phyloP scores from a whole-genome alignment of 1,140 invertebrate genomes.

The Zaprionus kolodkinae region DNA sequence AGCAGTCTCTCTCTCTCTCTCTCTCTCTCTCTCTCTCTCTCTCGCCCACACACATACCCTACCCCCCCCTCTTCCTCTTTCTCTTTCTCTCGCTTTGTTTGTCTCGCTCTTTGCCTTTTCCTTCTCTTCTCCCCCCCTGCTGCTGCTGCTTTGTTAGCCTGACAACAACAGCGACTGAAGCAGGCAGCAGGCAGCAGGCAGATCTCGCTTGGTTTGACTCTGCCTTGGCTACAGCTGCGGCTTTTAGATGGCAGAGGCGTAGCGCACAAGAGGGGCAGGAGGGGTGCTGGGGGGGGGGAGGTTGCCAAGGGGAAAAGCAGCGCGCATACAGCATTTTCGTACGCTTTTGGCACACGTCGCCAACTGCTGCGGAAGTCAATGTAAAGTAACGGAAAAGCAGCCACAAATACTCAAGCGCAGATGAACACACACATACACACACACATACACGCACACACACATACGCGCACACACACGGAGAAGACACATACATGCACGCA shows the following conservation, averaged over 20 bases:
- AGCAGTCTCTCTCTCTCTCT: neutral
- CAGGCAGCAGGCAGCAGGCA: conserved; percentile 29
- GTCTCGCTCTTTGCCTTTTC: too few relatives aligned
- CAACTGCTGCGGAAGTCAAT: conserved; percentile 66
- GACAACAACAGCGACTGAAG: conserved; percentile 20
- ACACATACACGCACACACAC: conserved; percentile 8
- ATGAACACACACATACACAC: conserved; percentile 12
- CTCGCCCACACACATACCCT: neutral
- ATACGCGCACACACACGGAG: neutral
- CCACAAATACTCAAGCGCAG: conserved; percentile 44
- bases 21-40: neutral
- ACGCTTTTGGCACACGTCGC: conserved; percentile 31
- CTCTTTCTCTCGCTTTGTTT: neutral
- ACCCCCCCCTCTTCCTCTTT: neutral
- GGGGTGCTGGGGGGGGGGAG: too few relatives aligned
- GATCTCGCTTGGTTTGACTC: conserved; percentile 7
- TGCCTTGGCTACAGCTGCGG: conserved; percentile 3
- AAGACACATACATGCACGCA: conserved; percentile 17
- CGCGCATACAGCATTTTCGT: conserved; percentile 41
- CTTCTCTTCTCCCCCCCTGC: neutral
- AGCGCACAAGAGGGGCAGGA: neutral
- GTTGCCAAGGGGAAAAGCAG: conserved; percentile 31
- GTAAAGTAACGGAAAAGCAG: conserved; percentile 74
- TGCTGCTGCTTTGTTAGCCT: conserved; percentile 5
- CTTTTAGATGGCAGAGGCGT: conserved; percentile 1